phyloP scores from a whole-genome alignment of 2,888 invertebrate genomes.

The Cryptosula pallasiana region DNA sequence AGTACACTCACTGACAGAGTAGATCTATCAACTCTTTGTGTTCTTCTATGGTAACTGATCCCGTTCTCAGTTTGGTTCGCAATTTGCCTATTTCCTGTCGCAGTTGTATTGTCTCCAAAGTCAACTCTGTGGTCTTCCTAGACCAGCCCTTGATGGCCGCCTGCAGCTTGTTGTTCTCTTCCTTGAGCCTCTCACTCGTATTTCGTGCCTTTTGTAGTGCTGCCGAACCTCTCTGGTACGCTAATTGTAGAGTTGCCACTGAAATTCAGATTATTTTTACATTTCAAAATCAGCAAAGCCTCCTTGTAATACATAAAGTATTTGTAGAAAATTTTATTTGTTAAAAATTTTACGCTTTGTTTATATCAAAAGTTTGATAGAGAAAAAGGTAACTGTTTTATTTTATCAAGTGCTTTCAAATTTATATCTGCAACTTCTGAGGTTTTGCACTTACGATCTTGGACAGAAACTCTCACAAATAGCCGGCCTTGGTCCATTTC shows the following conservation, averaged over 20 bases:
- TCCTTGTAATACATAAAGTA: no score
- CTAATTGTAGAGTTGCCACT: neutral
- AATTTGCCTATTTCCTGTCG: neutral
- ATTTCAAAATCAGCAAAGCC: no score
- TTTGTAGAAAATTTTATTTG: no score
- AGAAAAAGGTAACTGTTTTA: no score
- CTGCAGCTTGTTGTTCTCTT: neutral
- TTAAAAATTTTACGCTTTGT: no score
- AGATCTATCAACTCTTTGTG: neutral
- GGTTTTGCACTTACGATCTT: neutral
- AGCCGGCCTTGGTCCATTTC: constrained; percentile 12
- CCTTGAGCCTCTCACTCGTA: neutral
- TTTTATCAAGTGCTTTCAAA: no score
- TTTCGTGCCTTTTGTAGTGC: neutral
- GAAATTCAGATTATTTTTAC: no score
- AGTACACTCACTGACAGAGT: neutral
- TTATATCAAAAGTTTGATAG: no score
- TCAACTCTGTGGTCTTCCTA: neutral
- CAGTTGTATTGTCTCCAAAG: neutral
- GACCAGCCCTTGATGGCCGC: neutral
- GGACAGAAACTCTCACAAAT: constrained; percentile 17
- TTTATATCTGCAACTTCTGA: no score
- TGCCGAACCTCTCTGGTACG: neutral
- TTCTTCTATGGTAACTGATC: neutral
- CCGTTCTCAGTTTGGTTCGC: neutral